Conservation (phyloP, 2,797 vertebrate genomes). For the Argyrosomus regius region DNA sequence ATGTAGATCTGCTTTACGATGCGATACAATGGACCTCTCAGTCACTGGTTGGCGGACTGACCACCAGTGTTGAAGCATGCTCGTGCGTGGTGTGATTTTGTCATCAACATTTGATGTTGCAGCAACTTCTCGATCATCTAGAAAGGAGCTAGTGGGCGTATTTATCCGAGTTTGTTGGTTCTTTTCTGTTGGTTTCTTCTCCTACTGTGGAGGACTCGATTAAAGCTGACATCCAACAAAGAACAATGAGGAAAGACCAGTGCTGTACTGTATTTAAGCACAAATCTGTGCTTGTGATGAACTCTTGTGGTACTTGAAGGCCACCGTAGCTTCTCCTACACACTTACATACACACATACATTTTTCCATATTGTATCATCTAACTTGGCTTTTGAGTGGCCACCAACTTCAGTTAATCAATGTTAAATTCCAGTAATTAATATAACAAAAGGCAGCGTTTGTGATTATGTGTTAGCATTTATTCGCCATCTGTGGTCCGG, state of each 20-base stretch:
- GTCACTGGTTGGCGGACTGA: conserved; percentile 12
- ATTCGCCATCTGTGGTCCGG: conserved; percentile 28
- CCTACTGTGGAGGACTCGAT: background rate
- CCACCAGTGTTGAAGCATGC: background rate
- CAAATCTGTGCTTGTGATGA: background rate
- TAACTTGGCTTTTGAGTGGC: background rate
- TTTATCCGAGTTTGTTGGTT: background rate
- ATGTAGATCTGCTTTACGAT: background rate
- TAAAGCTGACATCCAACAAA: conserved; percentile 23
- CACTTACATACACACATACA: background rate
- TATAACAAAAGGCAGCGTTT: background rate
- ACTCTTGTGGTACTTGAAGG: too few species aligned
- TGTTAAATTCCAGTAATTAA: background rate
- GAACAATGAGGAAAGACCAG: background rate
- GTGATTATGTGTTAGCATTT: conserved; percentile 6
- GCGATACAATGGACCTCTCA: background rate
- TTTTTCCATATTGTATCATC: background rate
- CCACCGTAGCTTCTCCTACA: too few species aligned
- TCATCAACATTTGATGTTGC: background rate
- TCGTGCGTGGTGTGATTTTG: background rate
- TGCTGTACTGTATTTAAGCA: background rate
- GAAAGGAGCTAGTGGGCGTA: background rate
- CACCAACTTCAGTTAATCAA: background rate
- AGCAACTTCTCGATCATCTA: background rate
- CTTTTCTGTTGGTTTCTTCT: too few species aligned